Base-by-base conservation (phyloP, 2,797 vertebrate species). In the Rhabdomys pumilio region DNA sequence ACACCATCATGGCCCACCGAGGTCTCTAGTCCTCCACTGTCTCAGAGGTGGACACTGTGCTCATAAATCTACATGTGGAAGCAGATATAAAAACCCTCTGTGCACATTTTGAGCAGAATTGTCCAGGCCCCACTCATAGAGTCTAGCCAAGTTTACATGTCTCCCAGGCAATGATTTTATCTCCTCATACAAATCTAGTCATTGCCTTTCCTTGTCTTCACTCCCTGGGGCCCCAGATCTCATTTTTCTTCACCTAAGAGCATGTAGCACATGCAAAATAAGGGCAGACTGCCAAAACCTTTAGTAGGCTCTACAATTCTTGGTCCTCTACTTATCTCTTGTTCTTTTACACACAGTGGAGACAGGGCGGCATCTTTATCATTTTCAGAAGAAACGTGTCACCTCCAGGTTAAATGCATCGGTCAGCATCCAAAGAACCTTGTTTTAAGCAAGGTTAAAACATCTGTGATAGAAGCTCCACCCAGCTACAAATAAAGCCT, bases 51-150 rank as follows among this genome's bases (percentile, higher is more conserved):
- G 8, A 31, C 5, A 90, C 2, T 4, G 0, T n/a, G 7, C 82
- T 57, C 69, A 63, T 73, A 79, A 79, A 73, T 93, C 55, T 76
- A 63, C 65, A 85, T 1, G 6, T 73, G 19, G 55, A 93, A 96
- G 69, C 19, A 59, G 5, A 4, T 34, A 57, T 90, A 61, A 93
- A 91, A 91, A 57, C 65, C 65, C 65, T 53, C n/a, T 13, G 0
- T 75, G 10, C n/a, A 75, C 81, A 67, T 75, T 95, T 94, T 57
- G 26, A 79, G 19, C 24, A 90, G 29, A 91, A 80, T 91, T 95
- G 91, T 67, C 53, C 22, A 93, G 38, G 8, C 41, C 14, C 22
- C 2, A 12, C 2, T 95, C 31, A 81, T 4, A 93, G 17, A 87
- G 6, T 0, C 34, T 91, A 47, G 5, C 24, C 50, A 76, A 57